Percentiles rank a stretch among this genome's conserved stretches.
These are phyloP conservation scores for Malurus melanocephalus DNA, from an alignment of 2,113 vertebrate species.

Conservation along the genomic window DNA sequence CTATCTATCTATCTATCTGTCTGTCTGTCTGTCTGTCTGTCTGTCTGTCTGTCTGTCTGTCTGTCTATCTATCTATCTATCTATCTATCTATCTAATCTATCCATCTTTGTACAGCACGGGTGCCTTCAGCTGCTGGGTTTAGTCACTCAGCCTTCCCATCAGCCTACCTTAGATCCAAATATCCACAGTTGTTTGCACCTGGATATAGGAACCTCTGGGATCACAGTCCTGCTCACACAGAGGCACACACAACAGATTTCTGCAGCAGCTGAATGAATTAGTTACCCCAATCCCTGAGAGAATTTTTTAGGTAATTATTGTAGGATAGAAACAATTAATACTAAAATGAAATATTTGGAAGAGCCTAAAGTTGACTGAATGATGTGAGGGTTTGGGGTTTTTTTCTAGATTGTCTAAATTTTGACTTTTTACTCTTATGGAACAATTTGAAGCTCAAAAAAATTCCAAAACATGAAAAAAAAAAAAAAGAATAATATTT, in stretches of 20 bases:
- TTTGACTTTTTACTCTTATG: not conserved
- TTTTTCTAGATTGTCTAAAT: not conserved
- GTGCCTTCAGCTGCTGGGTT: not conserved
- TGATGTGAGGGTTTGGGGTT: accelerated
- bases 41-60: accelerated
- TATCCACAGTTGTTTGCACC: not conserved
- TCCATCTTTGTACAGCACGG: not conserved
- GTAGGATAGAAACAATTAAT: not conserved
- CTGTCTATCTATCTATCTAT: not conserved
- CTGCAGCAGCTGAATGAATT: not conserved
- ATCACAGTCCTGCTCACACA: not conserved
- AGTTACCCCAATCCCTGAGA: not conserved
- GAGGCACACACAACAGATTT: not conserved
- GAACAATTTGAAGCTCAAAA: not conserved
- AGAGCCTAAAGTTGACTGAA: not conserved
- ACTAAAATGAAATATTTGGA: not conserved
- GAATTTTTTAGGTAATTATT: not conserved
- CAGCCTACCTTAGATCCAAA: not conserved
- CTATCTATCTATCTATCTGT: accelerated
- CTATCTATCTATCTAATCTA: not conserved
- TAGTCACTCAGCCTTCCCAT: not conserved
- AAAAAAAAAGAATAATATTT: not conserved
- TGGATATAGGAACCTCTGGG: not conserved
- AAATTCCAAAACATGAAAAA: not conserved
- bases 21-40: too few relatives aligned